Base-by-base conservation (phyloP, 2,113 vertebrate species). In the Sorex fumeus region DNA sequence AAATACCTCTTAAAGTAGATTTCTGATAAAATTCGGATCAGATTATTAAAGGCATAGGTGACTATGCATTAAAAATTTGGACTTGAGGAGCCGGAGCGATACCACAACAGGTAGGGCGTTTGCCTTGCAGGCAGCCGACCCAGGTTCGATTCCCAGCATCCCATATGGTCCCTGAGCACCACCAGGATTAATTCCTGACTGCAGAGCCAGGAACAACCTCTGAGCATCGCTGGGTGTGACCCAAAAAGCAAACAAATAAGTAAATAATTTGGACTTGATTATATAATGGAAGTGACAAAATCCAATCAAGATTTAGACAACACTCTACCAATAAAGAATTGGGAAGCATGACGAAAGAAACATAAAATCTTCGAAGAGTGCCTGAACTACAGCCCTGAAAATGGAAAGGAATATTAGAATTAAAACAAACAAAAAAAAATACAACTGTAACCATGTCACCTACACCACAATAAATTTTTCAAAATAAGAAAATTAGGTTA, bases 41-140 rank as follows among this genome's bases (percentile, higher is more conserved):
- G 69, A 93, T 80, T 47, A 87, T 72, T 84, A 74, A 89, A 81
- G 28, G 36, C 36, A 93, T 76, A 83, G 43, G n/a, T 90, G 64
- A 92, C 6, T 25, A 92, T 34, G 7, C 36, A 80, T 21, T 81
- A 72, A 27, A 40, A 91, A 50, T 50, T 13, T 50, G 47, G 47
- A 47, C 45, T 47, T 47, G 6, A 47, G 45, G 45, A 11, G 45
- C 45, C 45, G 11, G 45, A 47, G 45, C 45, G 45, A 47, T 47
- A 47, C 6, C 11, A 6, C 45, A 47, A 47, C 11, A 11, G 45
- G 45, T 47, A 47, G 45, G 45, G 45, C 45, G 45, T 47, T 47
- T 47, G 45, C 45, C 45, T 47, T 47, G 45, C 6, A 47, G 6
- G 45, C 45, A 6, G 45, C 45, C 45, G 11, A 11, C 45, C 45